Base-by-base conservation (phyloP, 1,140 invertebrate genomes). In the Galleria mellonella region DNA sequence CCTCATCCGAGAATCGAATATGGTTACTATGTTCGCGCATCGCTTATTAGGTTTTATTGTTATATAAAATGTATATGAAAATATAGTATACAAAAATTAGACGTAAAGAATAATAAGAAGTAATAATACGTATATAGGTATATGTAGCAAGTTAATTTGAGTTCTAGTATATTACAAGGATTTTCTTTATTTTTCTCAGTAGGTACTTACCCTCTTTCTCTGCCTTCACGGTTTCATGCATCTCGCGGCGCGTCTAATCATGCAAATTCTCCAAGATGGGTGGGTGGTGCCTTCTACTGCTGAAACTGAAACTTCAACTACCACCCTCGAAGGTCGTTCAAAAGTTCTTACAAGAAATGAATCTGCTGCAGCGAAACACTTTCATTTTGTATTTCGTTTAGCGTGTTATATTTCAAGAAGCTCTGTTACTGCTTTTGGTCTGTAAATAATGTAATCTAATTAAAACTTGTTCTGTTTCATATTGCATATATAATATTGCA, bases 301-400 rank as follows among this genome's bases (percentile, higher is more conserved):
- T 69, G 73, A 74, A 72, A 74, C 69, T 76, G 63, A 71, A 77
- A 82, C 66, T 77, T 68, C 57, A 51, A 70, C 51, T 57, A 50
- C 65, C 71, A 70, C 61, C 65, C 67, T 59, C 66, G 74, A 82
- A 84, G 81, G 77, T 84, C 81, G 81, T 79, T 73, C 58, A 50
- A 72, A 79, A 82, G 64, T 82, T 82, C 72, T 68, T 61, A 65
- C 60, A 57, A 70, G 70, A 72, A 75, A 74, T 75, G 67, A 77
- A 84, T 77, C 62, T 66, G 55, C 62, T 71, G 54, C 62, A 72
- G 50, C 64, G 58, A 70, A 75, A 77, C 78, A 83, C 78, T 83
- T 83, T 79, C 75, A 64, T 79, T 74, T 72, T 59, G 48, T 57
- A 62, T 55, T 62, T 54, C 47, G 31, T 56, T 52, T 48, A 30